Base-by-base conservation (phyloP, 2,113 vertebrate genomes). In the Cyprinodon variegatus region DNA sequence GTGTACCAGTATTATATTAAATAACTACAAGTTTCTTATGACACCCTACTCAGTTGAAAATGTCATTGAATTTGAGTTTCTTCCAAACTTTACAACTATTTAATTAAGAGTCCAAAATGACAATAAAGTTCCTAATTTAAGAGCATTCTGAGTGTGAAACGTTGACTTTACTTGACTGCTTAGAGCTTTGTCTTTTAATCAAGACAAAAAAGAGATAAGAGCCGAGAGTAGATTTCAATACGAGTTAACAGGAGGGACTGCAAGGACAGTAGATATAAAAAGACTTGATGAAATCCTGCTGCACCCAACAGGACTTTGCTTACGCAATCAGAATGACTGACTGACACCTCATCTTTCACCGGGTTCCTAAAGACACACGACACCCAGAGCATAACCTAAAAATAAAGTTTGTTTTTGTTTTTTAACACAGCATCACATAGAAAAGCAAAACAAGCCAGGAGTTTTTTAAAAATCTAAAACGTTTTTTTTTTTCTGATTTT, bases 251-350 rank as follows among this genome's bases (percentile, higher is more conserved):
- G 41, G 11, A 48, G 11, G 43, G 43, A n/a, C 8, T 11, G 17
- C 22, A 48, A 43, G 46, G 20, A 67, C 41, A 40, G 22, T 14
- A 41, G 37, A 69, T 64, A 15, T 3, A 63, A 43, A 60, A 70
- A 60, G 60, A 53, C 39, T 13, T 38, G 3, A 68, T 11, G 11
- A 59, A 65, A n/a, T 11, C 1, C 13, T 8, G 50, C 77, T 10
- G n/a, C 39, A 77, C 17, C 64, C 38, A 72, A 57, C 20, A 57
- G 63, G 64, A 11, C 36, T 38, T 36, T 39, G 4, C 57, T 84
- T 75, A 68, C 8, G 63, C 75, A 84, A 78, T 60, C 75, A 48
- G 74, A 61, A n/a, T 63, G 39, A 71, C 15, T 41, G n/a, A 8
- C 36, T 7, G 67, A 6, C 65, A 45, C 45, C 63, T 78, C 68